Evolutionary conservation across 2,113 vertebrate species (phyloP), one percentile per base, ranked within the genome.

Genomic region (Mixornis gularis): DNA sequence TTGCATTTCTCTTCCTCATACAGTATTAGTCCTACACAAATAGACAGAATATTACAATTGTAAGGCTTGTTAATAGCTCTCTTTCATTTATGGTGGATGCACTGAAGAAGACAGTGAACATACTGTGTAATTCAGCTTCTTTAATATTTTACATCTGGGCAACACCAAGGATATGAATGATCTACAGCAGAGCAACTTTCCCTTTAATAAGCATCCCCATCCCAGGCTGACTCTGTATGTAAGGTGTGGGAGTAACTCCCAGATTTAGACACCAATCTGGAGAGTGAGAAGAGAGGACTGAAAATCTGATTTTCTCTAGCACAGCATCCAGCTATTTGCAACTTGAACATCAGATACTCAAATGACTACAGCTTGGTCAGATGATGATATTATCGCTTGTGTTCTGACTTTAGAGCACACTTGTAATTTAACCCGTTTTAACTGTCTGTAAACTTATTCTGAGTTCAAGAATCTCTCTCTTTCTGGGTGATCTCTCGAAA

Each of bases 201-300:
- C 44, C 81, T 95, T 96, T 92, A 96, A 97, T 90, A 95, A 94
- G 87, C 81, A 90, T 78, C 55, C 64, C 26, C 85, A 91, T 93
- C 80, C 71, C 84, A 78, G 86, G 95, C 82, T 92, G 59, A 74
- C 15, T 94, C 79, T 87, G 58, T 63, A 93, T 77, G 76, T 66
- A 87, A 92, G 55, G 78, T 93, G 96, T 95, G 92, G 96, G 96
- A 97, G 96, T 91, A 90, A 68, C 32, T 89, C 82, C 95, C 94
- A 95, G 91, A 97, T 97, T 97, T 97, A 96, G 96, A 94, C 83
- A 92, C 66, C 30, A 12, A 91, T 90, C 64, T 93, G 89, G 82
- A 81, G 80, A 72, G 51, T 62, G 85, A 95, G 95, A 93, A 95
- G 72, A 81, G 62, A 94, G 80, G 69, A 96, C 17, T 89, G 94